Base-by-base conservation (phyloP, 2,113 vertebrate species). In the rabbit (Oryctolagus cuniculus) region DNA sequence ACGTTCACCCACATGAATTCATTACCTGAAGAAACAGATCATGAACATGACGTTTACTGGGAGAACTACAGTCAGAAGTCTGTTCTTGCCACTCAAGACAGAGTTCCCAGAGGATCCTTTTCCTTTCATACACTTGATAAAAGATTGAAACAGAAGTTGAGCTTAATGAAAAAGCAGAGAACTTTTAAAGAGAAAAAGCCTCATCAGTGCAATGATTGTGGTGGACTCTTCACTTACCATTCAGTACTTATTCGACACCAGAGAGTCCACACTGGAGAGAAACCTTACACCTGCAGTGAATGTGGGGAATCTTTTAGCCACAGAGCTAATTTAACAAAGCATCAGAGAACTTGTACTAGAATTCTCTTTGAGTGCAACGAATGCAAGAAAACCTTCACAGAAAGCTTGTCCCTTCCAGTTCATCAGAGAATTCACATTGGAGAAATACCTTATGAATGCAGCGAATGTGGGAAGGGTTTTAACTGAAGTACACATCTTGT, bases 241-340 rank as follows among this genome's bases (percentile, higher is more conserved):
- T 97, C 97, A 21, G 96, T 97, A 4, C 97, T 97, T 67, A 93
- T 97, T 90, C 95, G 97, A 72, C 97, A 97, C 86, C 97, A 98
- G 97, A 98, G 98, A 87, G 98, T 97, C 10, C 98, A 97, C 67
- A 97, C 97, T 11, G 97, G 97, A 86, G 98, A 99, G 97, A 97
- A 97, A 49, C 97, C 97, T 31, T 98, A 97, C 66, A 90, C 88
- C 15, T 98, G 98, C 36, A 64, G 25, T 58, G 96, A 97, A 53
- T 98, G 98, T 85, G 96, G 94, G 21, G 98, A 98, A 72, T 97
- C 94, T 91, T 98, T 98, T 79, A 97, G 97, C 73, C 97, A 98
- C 64, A 92, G 96, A 78, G 96, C 98, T 66, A 97, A 97, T 72
- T 95, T 98, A 53, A 97, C 97, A 63, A 98, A 98, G 61, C 98